A percentile compares a stretch with the other conserved stretches of the same genome.
phyloP scores from a whole-genome alignment of 2,888 invertebrate species.

The Sesamia inferens region DNA sequence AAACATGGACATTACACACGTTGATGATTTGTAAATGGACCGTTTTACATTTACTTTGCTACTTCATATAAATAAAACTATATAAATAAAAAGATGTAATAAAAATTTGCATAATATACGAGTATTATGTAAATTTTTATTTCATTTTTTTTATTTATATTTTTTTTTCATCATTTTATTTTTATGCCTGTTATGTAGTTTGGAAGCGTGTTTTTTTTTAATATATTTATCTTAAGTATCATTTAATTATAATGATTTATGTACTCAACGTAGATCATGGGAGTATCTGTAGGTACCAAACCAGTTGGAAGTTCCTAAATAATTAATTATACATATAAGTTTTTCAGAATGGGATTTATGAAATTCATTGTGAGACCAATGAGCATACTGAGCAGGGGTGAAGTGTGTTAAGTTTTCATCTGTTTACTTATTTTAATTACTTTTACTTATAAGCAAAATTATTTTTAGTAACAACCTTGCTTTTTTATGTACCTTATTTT shows the following conservation, averaged over 20 bases:
- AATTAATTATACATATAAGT: too few relatives aligned
- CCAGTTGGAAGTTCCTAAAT: background rate
- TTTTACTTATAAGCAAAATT: too few relatives aligned
- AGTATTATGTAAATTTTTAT: constrained; percentile 39
- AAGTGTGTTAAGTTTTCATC: too few relatives aligned
- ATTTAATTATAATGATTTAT: constrained; percentile 30
- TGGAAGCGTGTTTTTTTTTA: constrained; percentile 5
- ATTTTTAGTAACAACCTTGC: too few relatives aligned
- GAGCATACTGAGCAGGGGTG: too few relatives aligned
- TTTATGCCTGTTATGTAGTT: constrained; percentile 14
- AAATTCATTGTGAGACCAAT: too few relatives aligned
- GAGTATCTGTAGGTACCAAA: background rate
- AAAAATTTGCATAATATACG: background rate
- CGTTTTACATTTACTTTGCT: constrained; percentile 51
- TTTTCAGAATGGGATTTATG: too few relatives aligned
- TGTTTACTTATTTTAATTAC: too few relatives aligned
- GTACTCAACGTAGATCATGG: background rate
- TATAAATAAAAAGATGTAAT: too few relatives aligned
- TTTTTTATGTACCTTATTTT: too few relatives aligned
- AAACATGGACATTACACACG: constrained; percentile 50
- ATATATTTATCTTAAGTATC: background rate
- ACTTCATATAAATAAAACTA: constrained; percentile 33
- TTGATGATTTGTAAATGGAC: constrained; percentile 60
- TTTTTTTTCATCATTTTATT: background rate
- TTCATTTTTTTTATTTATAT: background rate